A percentile compares a stretch with the other conserved stretches of the same genome.
Conservation (phyloP, 53 echinoderm and acorn worm species). For the Paracentrotus lividus region DNA sequence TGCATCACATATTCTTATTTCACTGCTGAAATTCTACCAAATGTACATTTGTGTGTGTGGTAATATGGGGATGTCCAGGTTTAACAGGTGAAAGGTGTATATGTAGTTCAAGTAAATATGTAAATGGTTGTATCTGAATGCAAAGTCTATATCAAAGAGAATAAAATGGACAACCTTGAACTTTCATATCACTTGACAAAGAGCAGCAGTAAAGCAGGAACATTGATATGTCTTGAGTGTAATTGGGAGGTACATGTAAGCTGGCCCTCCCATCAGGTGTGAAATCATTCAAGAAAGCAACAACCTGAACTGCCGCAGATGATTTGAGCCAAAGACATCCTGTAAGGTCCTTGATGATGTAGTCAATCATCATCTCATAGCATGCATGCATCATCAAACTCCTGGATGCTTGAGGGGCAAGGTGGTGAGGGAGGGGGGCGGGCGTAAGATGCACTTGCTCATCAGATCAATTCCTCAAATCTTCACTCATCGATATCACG, state of each 20-base stretch:
- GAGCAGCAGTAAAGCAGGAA: not conserved
- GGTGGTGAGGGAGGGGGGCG: not conserved
- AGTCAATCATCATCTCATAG: slow-evolving; percentile 56
- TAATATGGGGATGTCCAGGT: too few relatives aligned
- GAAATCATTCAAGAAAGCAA: slow-evolving; percentile 2
- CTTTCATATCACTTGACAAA: not conserved
- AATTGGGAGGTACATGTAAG: slow-evolving; percentile 17
- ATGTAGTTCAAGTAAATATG: too few relatives aligned
- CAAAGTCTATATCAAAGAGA: too few relatives aligned
- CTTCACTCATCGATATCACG: not conserved
- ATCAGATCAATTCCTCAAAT: slow-evolving; percentile 24
- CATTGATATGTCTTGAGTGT: slow-evolving; percentile 13
- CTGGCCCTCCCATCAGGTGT: slow-evolving; percentile 11
- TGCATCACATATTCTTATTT: too few relatives aligned
- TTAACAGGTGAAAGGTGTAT: too few relatives aligned
- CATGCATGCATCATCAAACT: slow-evolving; percentile 56
- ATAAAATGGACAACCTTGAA: not conserved
- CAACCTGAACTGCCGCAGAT: slow-evolving; percentile 28
- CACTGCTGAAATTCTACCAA: too few relatives aligned
- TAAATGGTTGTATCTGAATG: too few relatives aligned
- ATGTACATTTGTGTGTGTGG: too few relatives aligned
- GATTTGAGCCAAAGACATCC: slow-evolving; percentile 9
- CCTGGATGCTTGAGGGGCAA: not conserved
- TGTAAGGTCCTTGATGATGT: slow-evolving; percentile 22
- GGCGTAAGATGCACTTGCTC: not conserved